These are phyloP conservation scores for Drosophila tani DNA, from an alignment of 1,140 invertebrate species.

Conservation along the genomic window DNA sequence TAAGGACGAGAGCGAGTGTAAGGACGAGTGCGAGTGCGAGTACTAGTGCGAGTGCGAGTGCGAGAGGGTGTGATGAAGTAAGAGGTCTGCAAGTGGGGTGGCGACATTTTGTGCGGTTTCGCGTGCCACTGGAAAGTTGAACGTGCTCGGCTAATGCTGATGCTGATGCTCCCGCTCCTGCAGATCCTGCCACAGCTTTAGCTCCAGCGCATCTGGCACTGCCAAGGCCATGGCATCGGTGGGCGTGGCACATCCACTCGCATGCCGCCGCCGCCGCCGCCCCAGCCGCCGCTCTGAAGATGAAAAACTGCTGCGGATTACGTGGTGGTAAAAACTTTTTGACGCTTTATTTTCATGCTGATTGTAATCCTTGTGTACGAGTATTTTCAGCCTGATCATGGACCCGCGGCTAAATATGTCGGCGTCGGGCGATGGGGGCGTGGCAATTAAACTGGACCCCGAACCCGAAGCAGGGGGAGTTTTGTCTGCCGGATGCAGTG, in stretches of 20 bases:
- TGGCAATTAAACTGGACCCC: slow-evolving; percentile 17
- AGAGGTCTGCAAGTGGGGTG: slow-evolving; percentile 39
- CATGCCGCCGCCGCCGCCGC: slow-evolving; percentile 13
- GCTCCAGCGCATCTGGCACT: slow-evolving; percentile 25
- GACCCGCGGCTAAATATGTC: slow-evolving; percentile 25
- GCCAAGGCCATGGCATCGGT: slow-evolving; percentile 14
- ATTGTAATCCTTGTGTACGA: slow-evolving; percentile 63
- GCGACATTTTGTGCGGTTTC: slow-evolving; percentile 73
- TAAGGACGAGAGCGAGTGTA: no score
- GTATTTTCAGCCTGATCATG: slow-evolving; percentile 27
- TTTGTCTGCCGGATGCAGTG: no score
- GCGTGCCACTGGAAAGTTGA: slow-evolving; percentile 72
- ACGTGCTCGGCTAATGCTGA: slow-evolving; percentile 64
- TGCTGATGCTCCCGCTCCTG: slow-evolving; percentile 17
- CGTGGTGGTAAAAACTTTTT: slow-evolving; percentile 62
- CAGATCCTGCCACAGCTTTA: slow-evolving; percentile 31
- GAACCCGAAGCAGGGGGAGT: no score
- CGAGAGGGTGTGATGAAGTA: slow-evolving; percentile 23
- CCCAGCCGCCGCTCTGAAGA: slow-evolving; percentile 25
- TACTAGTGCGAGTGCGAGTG: not conserved
- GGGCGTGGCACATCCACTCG: slow-evolving; percentile 46
- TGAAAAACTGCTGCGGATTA: slow-evolving; percentile 65
- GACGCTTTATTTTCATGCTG: slow-evolving; percentile 77
- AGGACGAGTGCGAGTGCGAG: not conserved
- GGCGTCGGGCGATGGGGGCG: not conserved